phyloP scores from a whole-genome alignment of 2,888 invertebrate species.

The Mechanitis messenoides region DNA sequence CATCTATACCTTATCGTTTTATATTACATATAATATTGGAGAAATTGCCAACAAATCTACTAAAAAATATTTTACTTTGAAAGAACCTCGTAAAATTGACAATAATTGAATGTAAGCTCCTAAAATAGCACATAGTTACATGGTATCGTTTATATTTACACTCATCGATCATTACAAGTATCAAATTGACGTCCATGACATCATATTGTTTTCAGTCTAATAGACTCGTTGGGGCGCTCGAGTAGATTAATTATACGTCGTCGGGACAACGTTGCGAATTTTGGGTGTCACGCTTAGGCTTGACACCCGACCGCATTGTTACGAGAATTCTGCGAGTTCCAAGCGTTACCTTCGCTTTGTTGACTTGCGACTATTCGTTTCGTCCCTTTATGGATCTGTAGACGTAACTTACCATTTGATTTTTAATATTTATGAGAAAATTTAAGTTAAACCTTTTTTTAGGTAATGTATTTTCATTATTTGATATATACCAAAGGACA shows the following conservation, averaged over 20 bases:
- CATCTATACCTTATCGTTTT: too few relatives aligned
- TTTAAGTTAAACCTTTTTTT: too few relatives aligned
- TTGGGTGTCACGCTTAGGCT: constrained; percentile 31
- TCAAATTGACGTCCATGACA: constrained; percentile 28
- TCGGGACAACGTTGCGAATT: constrained; percentile 27
- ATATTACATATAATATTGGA: too few relatives aligned
- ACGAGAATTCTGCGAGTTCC: constrained; percentile 45
- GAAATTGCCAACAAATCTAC: too few relatives aligned
- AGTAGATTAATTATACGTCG: constrained; percentile 39
- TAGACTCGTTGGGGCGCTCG: constrained; percentile 34
- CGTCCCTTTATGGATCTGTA: neutral
- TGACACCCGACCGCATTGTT: constrained; percentile 57
- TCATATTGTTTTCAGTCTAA: constrained; percentile 35
- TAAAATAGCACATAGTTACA: neutral
- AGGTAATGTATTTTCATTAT: neutral
- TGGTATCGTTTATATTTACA: constrained; percentile 15
- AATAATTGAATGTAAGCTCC: too few relatives aligned
- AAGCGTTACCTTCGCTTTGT: constrained; percentile 22
- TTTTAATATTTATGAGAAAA: neutral
- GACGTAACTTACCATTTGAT: neutral
- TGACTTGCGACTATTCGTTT: constrained; percentile 19
- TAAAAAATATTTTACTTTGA: too few relatives aligned
- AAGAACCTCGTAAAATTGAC: too few relatives aligned
- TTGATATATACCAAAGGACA: neutral
- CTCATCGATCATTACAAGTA: constrained; percentile 26